A percentile compares a stretch with the other conserved stretches of the same genome.
phyloP scores from a whole-genome alignment of 2,888 invertebrate genomes.

The Metacarcinus magister region DNA sequence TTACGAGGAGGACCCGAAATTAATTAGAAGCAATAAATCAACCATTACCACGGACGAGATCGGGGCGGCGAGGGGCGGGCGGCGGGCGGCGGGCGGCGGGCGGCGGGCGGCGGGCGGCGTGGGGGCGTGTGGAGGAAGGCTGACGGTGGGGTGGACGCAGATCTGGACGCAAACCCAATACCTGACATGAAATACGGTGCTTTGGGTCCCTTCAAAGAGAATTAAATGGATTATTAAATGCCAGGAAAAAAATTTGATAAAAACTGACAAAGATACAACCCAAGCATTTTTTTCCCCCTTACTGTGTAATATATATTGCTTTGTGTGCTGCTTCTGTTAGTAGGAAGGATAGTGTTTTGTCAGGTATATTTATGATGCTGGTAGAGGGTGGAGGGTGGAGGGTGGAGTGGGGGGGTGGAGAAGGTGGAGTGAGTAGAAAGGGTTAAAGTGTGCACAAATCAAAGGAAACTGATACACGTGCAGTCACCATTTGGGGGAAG shows the following conservation, averaged over 20 bases:
- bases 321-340: neutral
- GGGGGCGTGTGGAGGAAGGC: too few relatives aligned
- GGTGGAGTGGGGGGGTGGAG: neutral
- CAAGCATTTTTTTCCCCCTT: neutral
- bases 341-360: neutral
- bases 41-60: constrained; percentile 41
- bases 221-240: neutral
- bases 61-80: neutral
- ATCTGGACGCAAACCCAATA: neutral
- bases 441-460: too few relatives aligned
- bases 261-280: neutral
- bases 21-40: constrained; percentile 41
- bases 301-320: neutral
- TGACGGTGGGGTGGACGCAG: too few relatives aligned
- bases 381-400: neutral
- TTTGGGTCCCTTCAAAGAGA: neutral
- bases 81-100: neutral
- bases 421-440: neutral
- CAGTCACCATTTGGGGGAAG: too few relatives aligned
- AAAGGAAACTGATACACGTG: too few relatives aligned
- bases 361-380: neutral
- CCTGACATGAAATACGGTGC: neutral
- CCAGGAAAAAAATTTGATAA: neutral
- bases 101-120: neutral
- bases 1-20: constrained; percentile 41